Percentiles rank a stretch among this genome's conserved stretches.
These are phyloP conservation scores for Ploceus nigricollis DNA, from an alignment of 2,113 vertebrate genomes.

Conservation along the genomic window DNA sequence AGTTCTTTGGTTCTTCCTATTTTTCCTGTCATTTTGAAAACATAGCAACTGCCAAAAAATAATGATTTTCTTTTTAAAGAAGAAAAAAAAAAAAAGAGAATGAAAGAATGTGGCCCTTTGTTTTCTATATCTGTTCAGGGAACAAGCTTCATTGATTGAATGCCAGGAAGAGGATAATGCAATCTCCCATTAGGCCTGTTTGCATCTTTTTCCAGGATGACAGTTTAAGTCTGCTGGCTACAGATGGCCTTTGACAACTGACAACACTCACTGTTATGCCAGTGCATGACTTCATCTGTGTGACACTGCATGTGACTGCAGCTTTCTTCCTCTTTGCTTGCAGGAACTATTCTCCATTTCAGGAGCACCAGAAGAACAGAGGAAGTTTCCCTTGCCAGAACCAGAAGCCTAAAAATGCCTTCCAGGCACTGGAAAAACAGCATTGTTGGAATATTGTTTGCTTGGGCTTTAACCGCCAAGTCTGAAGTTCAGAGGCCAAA, in stretches of 20 bases:
- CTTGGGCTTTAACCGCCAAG: background rate
- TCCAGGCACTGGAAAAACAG: background rate
- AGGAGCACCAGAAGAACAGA: background rate
- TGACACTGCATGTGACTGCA: slow-evolving; percentile 56
- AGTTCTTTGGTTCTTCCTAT: background rate
- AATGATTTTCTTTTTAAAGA: slow-evolving; percentile 5
- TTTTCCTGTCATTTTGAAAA: slow-evolving; percentile 13
- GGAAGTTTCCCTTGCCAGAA: background rate
- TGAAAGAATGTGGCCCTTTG: slow-evolving; percentile 40
- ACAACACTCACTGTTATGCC: slow-evolving; percentile 60
- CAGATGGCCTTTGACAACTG: slow-evolving; percentile 67
- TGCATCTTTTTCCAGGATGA: slow-evolving; percentile 55
- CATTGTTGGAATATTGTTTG: background rate
- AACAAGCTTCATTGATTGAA: slow-evolving; percentile 47
- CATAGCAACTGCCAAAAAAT: background rate
- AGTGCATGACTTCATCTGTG: slow-evolving; percentile 63
- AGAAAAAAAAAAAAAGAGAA: background rate
- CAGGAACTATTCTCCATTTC: background rate
- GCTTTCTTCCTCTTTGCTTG: slow-evolving; percentile 43
- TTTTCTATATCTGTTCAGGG: background rate
- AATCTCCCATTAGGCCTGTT: slow-evolving; percentile 38
- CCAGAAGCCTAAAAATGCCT: background rate
- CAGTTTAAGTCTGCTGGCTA: slow-evolving; percentile 48
- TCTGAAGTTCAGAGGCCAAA: background rate
- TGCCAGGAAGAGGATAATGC: slow-evolving; percentile 46